Percentiles rank a stretch among this genome's conserved stretches.
phyloP scores from a whole-genome alignment of 2,113 vertebrate genomes.

The Callorhinus ursinus region DNA sequence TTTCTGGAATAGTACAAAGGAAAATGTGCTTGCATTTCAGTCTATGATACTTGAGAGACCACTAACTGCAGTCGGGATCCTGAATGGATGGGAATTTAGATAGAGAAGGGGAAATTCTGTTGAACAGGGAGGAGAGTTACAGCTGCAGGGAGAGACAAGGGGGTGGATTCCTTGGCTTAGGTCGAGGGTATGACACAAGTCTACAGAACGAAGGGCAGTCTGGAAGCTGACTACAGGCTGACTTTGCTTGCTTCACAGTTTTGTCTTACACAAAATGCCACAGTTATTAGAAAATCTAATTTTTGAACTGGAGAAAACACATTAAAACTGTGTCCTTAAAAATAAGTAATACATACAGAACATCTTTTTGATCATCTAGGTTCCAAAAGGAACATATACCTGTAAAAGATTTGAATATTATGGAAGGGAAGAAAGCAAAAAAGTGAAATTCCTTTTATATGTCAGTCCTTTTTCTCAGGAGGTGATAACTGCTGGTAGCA shows the following conservation, averaged over 20 bases:
- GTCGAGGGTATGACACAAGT: neutral
- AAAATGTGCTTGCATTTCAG: neutral
- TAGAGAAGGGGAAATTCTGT: neutral
- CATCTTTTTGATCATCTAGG: neutral
- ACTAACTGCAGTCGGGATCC: neutral
- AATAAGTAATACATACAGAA: neutral
- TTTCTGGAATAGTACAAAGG: neutral
- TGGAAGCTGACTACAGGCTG: neutral
- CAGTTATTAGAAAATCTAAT: neutral
- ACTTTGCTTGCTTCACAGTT: neutral
- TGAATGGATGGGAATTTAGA: neutral
- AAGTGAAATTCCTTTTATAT: neutral
- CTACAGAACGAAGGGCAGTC: neutral
- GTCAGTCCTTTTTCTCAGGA: neutral
- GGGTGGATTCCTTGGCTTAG: neutral
- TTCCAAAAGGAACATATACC: neutral
- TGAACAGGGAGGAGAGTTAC: neutral
- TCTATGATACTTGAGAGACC: neutral
- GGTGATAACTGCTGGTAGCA: neutral
- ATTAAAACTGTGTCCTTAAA: neutral
- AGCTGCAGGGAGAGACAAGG: neutral
- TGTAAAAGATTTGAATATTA: neutral
- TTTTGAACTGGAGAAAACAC: slow-evolving; percentile 13
- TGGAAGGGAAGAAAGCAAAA: neutral
- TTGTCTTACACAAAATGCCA: neutral